These are phyloP conservation scores for Aspidiotus rigidus DNA, from an alignment of 2,888 invertebrate species.

Conservation along the genomic window DNA sequence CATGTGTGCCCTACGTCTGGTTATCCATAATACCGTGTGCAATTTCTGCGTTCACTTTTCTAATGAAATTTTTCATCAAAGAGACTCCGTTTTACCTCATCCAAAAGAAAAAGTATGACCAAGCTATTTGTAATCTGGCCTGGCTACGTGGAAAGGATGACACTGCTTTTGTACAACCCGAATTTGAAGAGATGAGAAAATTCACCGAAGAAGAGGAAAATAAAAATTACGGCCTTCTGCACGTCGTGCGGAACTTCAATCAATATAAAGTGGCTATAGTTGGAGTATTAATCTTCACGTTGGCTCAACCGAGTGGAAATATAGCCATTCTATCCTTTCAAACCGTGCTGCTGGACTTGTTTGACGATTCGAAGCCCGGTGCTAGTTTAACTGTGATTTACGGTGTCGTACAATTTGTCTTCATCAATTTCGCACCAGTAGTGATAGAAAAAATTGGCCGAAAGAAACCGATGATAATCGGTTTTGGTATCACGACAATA, in stretches of 20 bases:
- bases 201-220: slow-evolving; percentile 4
- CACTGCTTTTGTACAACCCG: neutral
- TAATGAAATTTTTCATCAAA: neutral
- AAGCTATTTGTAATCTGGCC: slow-evolving; percentile 8
- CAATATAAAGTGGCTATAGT: too few species aligned
- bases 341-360: too few species aligned
- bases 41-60: neutral
- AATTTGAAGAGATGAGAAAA: slow-evolving; percentile 5
- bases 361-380: too few species aligned
- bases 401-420: too few species aligned
- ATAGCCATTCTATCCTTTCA: too few species aligned
- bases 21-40: neutral
- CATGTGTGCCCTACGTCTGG: slow-evolving; percentile 35
- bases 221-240: neutral
- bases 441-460: slow-evolving; percentile 37
- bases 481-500: neutral
- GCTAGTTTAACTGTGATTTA: too few species aligned
- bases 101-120: neutral
- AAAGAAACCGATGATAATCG: slow-evolving; percentile 30
- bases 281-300: too few species aligned
- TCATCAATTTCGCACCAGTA: neutral
- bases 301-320: too few species aligned
- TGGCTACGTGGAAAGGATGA: slow-evolving; percentile 9
- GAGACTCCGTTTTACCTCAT: slow-evolving; percentile 9
- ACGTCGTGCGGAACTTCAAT: too few species aligned